phyloP scores from a whole-genome alignment of 2,113 vertebrate genomes.

The Tinamus guttatus region DNA sequence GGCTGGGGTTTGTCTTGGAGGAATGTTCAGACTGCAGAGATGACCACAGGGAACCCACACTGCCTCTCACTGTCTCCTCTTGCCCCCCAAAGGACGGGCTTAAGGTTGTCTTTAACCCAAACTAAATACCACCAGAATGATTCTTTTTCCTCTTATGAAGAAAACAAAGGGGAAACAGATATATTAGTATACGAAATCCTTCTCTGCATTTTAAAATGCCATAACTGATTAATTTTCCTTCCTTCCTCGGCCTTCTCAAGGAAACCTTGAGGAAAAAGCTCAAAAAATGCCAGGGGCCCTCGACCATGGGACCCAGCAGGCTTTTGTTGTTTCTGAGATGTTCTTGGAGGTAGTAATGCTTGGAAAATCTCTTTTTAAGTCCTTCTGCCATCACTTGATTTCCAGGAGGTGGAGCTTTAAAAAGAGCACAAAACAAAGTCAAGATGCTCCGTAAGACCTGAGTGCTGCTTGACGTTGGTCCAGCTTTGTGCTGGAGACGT shows the following conservation, averaged over 20 bases:
- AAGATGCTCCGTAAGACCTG: background rate
- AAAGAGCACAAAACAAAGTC: background rate
- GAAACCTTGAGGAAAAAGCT: background rate
- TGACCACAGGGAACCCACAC: background rate
- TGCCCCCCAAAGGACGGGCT: background rate
- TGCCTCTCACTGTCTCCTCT: background rate
- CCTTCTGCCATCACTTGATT: background rate
- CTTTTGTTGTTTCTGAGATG: background rate
- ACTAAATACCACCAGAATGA: background rate
- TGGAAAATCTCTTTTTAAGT: background rate
- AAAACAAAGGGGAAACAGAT: background rate
- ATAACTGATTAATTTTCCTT: background rate
- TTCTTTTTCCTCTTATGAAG: background rate
- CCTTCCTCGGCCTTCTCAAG: background rate
- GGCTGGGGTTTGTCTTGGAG: background rate
- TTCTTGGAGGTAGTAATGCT: background rate
- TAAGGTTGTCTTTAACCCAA: background rate
- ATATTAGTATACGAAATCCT: background rate
- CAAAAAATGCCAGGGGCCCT: background rate
- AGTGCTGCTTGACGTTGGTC: background rate
- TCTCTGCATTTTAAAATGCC: background rate
- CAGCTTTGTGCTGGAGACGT: background rate
- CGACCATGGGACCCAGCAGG: background rate
- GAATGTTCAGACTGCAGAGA: background rate
- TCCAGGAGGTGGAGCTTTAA: background rate